Conservation (phyloP, 64 coral and sea anemone genomes). For the Hydrozoanthus tunicans region DNA sequence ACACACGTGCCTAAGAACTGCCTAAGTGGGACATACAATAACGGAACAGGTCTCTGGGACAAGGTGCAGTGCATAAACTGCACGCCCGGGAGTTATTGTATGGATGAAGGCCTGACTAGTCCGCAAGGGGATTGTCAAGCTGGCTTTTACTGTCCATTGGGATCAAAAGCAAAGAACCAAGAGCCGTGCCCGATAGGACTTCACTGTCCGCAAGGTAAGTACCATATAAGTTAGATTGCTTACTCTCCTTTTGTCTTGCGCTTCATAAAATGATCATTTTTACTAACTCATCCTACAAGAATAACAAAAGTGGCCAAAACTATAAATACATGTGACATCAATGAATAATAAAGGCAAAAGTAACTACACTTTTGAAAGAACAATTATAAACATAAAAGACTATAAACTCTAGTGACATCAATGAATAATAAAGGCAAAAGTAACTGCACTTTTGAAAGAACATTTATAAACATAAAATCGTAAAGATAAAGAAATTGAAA, state of each 20-base stretch:
- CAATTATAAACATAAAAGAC: no score
- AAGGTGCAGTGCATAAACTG: slow-evolving; percentile 80
- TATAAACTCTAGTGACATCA: no score
- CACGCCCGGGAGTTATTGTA: slow-evolving; percentile 85
- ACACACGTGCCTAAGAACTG: slow-evolving; percentile 78
- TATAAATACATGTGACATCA: no score
- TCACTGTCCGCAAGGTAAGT: slow-evolving; percentile 86
- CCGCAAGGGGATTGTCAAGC: slow-evolving; percentile 76
- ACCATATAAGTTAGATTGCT: neutral
- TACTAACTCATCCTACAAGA: no score
- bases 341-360: no score
- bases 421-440: no score
- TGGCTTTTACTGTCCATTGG: slow-evolving; percentile 90
- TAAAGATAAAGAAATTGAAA: no score
- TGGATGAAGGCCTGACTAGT: slow-evolving; percentile 59
- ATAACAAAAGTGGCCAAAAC: no score
- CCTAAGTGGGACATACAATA: slow-evolving; percentile 85
- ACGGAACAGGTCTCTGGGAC: slow-evolving; percentile 79
- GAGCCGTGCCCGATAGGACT: slow-evolving; percentile 86
- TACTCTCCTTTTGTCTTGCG: neutral
- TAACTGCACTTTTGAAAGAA: neutral
- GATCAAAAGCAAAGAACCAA: slow-evolving; percentile 68
- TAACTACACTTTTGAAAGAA: neutral
- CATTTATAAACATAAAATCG: no score
- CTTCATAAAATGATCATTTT: no score